Evolutionary conservation across 2,888 invertebrate genomes (phyloP), one percentile per base, ranked within the genome.

Genomic region (Pyrocoelia pectoralis): DNA sequence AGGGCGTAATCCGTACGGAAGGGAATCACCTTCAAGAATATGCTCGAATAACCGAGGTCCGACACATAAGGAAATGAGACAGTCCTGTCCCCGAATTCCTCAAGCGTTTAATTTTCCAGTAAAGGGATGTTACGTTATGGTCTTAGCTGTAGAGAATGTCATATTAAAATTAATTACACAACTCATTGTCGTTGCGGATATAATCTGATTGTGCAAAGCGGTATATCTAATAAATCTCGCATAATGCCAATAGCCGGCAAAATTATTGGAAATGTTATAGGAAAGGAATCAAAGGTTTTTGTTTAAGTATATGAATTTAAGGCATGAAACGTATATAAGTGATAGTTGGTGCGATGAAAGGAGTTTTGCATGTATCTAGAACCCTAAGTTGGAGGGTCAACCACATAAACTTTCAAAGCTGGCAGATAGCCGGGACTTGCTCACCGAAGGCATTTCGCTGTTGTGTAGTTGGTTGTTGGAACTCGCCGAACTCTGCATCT

Each of bases 341-440:
- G 60, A 54, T 60, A 60, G 65, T 59, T 61, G 62, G 61, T 57
- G 61, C 68, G 60, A 67, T 68, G 73, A 75, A 75, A 78, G 77
- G 75, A 77, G 77, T 77, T 78, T 78, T 78, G 76, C 77, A 77
- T 79, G 78, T 78, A 77, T 76, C 76, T 71, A 74, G 75, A 77
- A 73, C 75, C 74, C 76, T 76, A 77, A 78, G 76, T 78, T 77
- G 71, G 76, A 80, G 80, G 81, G 81, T 80, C 80, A 80, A 81
- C 81, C 81, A 73, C 81, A 81, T 78, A 81, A 81, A 81, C 80
- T 81, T 81, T 76, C 74, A 73, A 78, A 79, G 79, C 77, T 79
- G 79, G 75, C 75, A 72, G 73, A 76, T 72, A 74, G 75, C 76
- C 75, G 73, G 74, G 74, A 76, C 76, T 73, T 76, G 75, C 74